Percentiles rank a stretch among this genome's conserved stretches.
phyloP scores from a whole-genome alignment of 2,113 vertebrate species.

The Pteropus alecto region DNA sequence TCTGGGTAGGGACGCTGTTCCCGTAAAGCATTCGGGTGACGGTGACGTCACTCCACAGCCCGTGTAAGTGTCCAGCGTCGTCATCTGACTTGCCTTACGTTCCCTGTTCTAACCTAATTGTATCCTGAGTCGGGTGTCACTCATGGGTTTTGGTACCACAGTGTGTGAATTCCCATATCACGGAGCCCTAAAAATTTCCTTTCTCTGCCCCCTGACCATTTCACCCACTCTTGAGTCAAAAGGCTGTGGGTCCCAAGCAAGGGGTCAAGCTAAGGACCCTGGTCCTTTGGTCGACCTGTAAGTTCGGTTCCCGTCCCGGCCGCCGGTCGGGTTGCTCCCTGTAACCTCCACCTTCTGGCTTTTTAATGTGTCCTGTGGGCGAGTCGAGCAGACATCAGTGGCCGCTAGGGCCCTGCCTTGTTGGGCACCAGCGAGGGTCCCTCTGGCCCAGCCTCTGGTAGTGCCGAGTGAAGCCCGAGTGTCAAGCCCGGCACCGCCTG shows the following conservation, averaged over 20 bases:
- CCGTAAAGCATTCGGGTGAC: too few relatives aligned
- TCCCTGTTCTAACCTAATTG: too few relatives aligned
- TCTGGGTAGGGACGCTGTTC: too few relatives aligned
- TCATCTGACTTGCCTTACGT: too few relatives aligned
- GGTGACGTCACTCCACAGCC: too few relatives aligned
- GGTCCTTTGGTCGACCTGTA: neutral
- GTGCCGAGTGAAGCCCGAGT: neutral
- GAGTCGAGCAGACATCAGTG: neutral
- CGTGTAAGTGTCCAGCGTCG: too few relatives aligned
- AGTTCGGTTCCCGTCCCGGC: neutral
- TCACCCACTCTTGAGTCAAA: neutral
- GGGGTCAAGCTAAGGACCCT: neutral
- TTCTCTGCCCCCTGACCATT: neutral
- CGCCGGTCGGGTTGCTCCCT: neutral
- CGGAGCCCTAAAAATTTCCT: neutral
- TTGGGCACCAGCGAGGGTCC: neutral
- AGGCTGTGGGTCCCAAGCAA: neutral
- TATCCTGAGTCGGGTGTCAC: neutral
- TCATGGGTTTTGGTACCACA: neutral
- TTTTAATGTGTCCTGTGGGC: neutral
- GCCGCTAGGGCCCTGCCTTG: too few relatives aligned
- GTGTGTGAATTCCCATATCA: neutral
- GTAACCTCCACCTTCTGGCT: neutral
- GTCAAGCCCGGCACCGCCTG: neutral
- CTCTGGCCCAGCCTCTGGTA: neutral